Evolutionary conservation across 2,797 vertebrate species (phyloP).

Genomic region (Tauraco hartlaubi): DNA sequence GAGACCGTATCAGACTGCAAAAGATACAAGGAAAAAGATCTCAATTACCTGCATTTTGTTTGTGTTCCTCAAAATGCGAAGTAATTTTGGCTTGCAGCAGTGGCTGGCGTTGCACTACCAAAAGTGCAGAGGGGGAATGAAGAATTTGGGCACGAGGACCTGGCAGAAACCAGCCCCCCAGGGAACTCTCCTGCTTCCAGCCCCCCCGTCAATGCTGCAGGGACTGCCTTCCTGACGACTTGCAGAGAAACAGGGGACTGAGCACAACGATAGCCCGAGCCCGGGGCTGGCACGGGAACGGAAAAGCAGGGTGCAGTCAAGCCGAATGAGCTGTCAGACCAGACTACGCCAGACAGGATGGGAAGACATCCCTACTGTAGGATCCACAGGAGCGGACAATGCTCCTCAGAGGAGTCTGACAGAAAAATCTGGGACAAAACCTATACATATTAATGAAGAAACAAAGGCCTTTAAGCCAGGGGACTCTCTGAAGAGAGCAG

Average conservation of each 20-base stretch:
- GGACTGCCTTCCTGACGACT: neutral
- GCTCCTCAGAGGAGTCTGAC: constrained; percentile 23
- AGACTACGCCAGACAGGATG: neutral
- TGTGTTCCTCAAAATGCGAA: neutral
- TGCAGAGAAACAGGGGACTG: neutral
- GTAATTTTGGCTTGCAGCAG: neutral
- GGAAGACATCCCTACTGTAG: neutral
- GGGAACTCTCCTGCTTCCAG: neutral
- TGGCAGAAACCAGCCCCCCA: neutral
- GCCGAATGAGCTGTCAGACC: constrained; percentile 5
- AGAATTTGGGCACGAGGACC: neutral
- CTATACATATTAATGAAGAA: constrained; percentile 61
- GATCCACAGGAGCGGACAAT: constrained; percentile 37
- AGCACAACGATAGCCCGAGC: fast-evolving
- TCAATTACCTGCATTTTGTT: neutral
- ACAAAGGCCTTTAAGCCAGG: constrained; percentile 57
- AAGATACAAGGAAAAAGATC: neutral
- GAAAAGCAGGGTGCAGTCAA: neutral
- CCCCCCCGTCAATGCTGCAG: fast-evolving
- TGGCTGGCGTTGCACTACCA: neutral
- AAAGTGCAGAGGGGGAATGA: neutral
- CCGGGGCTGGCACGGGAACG: fast-evolving
- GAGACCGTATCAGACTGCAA: constrained; percentile 16
- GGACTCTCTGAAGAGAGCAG: neutral
- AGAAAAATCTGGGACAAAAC: constrained; percentile 65